Conservation (phyloP, 2,797 vertebrate species). For the Lophotriccus pileatus region DNA sequence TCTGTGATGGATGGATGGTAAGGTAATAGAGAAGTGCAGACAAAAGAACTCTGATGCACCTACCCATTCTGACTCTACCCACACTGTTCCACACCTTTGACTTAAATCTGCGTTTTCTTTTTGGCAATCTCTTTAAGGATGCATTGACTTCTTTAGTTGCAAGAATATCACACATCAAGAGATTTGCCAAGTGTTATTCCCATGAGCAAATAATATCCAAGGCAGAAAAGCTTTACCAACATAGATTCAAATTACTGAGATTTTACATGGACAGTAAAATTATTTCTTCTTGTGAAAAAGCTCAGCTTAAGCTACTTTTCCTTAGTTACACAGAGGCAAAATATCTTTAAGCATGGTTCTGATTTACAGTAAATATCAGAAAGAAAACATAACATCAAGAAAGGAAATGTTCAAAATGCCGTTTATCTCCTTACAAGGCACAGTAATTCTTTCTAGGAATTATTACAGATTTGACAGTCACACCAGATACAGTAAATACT, state of each 20-base stretch:
- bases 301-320: neutral
- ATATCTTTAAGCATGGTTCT: neutral
- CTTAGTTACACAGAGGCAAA: neutral
- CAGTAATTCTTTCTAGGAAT: neutral
- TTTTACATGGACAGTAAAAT: neutral
- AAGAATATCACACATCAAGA: neutral
- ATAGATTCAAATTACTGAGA: conserved; percentile 1
- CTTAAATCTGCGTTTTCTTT: neutral
- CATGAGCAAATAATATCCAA: neutral
- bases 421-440: neutral
- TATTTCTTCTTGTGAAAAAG: neutral
- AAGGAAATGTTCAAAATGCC: neutral
- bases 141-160: neutral
- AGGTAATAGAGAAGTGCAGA: neutral
- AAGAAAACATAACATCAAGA: neutral
- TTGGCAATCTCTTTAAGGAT: neutral
- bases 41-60: neutral
- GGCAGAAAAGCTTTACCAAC: conserved; percentile 2
- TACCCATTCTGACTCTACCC: neutral
- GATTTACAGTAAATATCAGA: neutral
- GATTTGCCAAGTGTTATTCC: neutral
- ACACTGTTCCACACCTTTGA: neutral
- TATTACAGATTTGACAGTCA: neutral
- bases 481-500: neutral
- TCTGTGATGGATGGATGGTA: neutral